These are phyloP conservation scores for Rhimphoctona megacephalus DNA, from an alignment of 2,888 invertebrate species.

Conservation along the genomic window DNA sequence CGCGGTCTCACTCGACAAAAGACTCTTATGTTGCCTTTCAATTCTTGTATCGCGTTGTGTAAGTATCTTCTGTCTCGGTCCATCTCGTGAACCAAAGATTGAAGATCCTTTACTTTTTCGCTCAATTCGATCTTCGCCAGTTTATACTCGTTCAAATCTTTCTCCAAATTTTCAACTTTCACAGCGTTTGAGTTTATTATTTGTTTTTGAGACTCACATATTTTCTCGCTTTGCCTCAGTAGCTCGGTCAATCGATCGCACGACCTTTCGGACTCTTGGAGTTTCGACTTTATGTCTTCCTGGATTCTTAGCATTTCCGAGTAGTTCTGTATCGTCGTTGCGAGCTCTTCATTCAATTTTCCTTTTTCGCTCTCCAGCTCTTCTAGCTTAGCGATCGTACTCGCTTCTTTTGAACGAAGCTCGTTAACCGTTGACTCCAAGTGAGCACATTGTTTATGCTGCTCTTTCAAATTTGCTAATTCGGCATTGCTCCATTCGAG, in stretches of 20 bases:
- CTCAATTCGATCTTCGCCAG: conserved; percentile 73
- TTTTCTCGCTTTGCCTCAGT: conserved; percentile 85
- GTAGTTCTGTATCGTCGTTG: conserved; percentile 86
- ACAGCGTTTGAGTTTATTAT: conserved; percentile 68
- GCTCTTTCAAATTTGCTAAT: conserved; percentile 88
- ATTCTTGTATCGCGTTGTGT: conserved; percentile 91
- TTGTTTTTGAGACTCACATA: conserved; percentile 85
- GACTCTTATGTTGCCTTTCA: conserved; percentile 92
- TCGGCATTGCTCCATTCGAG: conserved; percentile 84
- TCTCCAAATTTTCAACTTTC: conserved; percentile 76
- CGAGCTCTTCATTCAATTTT: conserved; percentile 88
- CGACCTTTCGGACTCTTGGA: conserved; percentile 85
- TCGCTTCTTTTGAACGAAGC: conserved; percentile 71
- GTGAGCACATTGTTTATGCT: conserved; percentile 87
- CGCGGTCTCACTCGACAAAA: conserved; percentile 92
- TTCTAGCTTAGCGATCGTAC: conserved; percentile 73
- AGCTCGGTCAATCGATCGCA: conserved; percentile 74
- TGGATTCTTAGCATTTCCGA: conserved; percentile 85
- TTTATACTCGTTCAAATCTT: conserved; percentile 75
- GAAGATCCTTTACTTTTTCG: conserved; percentile 85
- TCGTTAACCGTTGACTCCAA: conserved; percentile 72
- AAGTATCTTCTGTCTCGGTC: conserved; percentile 87
- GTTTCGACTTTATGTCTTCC: conserved; percentile 70
- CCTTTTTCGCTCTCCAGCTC: conserved; percentile 76
- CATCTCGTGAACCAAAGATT: conserved; percentile 85